Evolutionary conservation across 2,888 invertebrate species (phyloP).

Genomic region (Nasonovia ribisnigri): DNA sequence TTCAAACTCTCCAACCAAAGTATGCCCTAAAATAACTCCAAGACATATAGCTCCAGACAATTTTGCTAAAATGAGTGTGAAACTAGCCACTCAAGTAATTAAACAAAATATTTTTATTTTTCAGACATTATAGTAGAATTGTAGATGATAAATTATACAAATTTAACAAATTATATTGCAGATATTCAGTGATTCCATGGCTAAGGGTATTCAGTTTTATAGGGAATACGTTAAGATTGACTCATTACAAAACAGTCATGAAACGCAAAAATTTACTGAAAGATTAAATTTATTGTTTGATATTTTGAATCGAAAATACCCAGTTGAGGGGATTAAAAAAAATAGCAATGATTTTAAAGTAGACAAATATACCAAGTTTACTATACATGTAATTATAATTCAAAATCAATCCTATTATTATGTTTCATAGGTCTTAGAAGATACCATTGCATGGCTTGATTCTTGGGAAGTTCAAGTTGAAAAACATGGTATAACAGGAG

Average conservation of each 20-base stretch:
- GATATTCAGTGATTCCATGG: background rate
- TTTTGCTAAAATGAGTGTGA: slow-evolving; percentile 46
- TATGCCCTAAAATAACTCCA: slow-evolving; percentile 17
- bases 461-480: slow-evolving; percentile 3
- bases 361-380: background rate
- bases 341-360: slow-evolving; percentile 6
- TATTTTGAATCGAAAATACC: too few relatives aligned
- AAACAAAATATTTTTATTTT: background rate
- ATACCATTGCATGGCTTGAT: background rate
- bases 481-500: background rate
- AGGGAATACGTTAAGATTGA: slow-evolving; percentile 6
- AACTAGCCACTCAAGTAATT: slow-evolving; percentile 43
- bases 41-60: slow-evolving; percentile 1
- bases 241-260: background rate
- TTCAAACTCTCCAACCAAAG: background rate
- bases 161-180: too few relatives aligned
- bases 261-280: background rate
- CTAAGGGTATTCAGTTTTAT: background rate
- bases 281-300: too few relatives aligned
- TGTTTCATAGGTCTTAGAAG: background rate
- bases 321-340: slow-evolving; percentile 8
- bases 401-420: background rate
- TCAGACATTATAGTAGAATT: too few relatives aligned
- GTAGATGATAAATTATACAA: too few relatives aligned
- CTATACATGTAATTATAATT: background rate